Conservation (phyloP, 2,888 invertebrate species). For the Andrena trimmerana region DNA sequence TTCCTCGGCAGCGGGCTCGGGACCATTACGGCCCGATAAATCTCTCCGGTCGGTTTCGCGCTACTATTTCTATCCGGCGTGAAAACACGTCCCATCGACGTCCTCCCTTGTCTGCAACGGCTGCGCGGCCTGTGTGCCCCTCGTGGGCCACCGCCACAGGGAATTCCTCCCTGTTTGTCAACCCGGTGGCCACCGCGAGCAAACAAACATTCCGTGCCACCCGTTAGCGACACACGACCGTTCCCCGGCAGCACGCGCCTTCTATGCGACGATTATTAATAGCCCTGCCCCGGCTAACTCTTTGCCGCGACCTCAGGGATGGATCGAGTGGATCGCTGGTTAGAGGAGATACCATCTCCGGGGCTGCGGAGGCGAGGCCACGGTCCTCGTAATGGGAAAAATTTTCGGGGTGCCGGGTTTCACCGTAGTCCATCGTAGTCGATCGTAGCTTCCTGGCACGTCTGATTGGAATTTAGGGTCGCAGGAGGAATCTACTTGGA, state of each 20-base stretch:
- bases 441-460: conserved; percentile 22
- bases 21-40: conserved; percentile 83
- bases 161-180: conserved; percentile 79
- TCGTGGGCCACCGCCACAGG: conserved; percentile 32
- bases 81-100: conserved; percentile 69
- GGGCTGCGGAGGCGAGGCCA: background rate
- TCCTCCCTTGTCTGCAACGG: conserved; percentile 17
- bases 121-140: background rate
- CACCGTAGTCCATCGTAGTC: background rate
- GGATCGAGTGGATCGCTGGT: conserved; percentile 30
- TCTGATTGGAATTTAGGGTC: conserved; percentile 29
- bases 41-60: conserved; percentile 60
- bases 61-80: conserved; percentile 71
- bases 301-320: conserved; percentile 50
- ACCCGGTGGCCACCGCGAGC: conserved; percentile 75
- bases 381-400: conserved; percentile 13
- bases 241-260: conserved; percentile 66
- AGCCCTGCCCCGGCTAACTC: conserved; percentile 60
- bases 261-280: conserved; percentile 72
- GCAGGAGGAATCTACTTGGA: conserved; percentile 1
- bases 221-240: conserved; percentile 75
- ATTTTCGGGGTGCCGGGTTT: conserved; percentile 42
- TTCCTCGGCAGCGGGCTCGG: conserved; percentile 76
- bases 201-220: conserved; percentile 81
- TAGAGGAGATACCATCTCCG: conserved; percentile 43